Conservation (phyloP, 2,113 vertebrate genomes). For the Acrocephalus arundinaceus region DNA sequence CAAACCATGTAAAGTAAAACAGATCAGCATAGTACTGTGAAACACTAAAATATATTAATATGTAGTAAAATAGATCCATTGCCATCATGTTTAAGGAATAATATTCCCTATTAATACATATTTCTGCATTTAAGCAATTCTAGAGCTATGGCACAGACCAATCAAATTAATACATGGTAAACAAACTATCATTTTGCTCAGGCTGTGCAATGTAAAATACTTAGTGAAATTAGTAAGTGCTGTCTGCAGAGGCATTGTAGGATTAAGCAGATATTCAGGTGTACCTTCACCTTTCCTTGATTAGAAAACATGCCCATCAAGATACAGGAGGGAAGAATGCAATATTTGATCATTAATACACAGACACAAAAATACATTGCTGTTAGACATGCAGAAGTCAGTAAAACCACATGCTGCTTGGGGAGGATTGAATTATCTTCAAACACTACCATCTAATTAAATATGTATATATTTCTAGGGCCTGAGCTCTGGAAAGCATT, state of each 20-base stretch:
- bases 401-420: conserved; percentile 33
- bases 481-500: conserved; percentile 33
- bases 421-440: conserved; percentile 56
- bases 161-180: background rate
- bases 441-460: conserved; percentile 52
- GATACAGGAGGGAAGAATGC: background rate
- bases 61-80: background rate
- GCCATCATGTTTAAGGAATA: background rate
- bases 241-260: background rate
- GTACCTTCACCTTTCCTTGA: background rate
- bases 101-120: background rate
- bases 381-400: conserved; percentile 40
- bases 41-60: background rate
- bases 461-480: conserved; percentile 54
- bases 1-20: background rate
- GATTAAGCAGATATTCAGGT: background rate
- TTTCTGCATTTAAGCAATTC: background rate
- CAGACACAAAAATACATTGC: background rate
- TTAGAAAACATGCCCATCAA: background rate
- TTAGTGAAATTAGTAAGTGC: background rate
- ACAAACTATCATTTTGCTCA: background rate
- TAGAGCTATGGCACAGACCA: background rate
- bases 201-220: background rate
- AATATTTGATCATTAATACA: background rate
- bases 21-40: background rate